phyloP scores from a whole-genome alignment of 1,140 invertebrate genomes.

The Lordiphosa clarofinis region DNA sequence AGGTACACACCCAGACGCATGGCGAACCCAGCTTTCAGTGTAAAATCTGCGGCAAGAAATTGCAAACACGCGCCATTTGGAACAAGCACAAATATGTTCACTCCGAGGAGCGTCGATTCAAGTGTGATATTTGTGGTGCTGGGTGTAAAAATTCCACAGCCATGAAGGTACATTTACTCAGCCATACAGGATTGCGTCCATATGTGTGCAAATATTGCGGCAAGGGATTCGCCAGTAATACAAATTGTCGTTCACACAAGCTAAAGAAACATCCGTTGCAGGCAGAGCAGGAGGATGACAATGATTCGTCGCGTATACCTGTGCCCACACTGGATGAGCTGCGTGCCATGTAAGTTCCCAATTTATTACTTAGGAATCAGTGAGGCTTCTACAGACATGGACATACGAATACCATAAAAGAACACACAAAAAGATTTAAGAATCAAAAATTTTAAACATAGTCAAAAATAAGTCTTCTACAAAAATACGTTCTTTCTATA shows the following conservation, averaged over 20 bases:
- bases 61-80: slow-evolving; percentile 80
- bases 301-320: slow-evolving; percentile 44
- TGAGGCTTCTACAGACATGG: no score
- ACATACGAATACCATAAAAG: no score
- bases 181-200: slow-evolving; percentile 79
- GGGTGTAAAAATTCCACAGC: slow-evolving; percentile 74
- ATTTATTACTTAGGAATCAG: no score
- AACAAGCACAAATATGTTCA: slow-evolving; percentile 81
- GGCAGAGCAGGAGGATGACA: slow-evolving; percentile 15
- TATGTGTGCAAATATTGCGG: slow-evolving; percentile 80
- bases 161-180: slow-evolving; percentile 78
- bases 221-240: slow-evolving; percentile 80
- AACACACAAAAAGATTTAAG: no score
- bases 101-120: slow-evolving; percentile 76
- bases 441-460: no score
- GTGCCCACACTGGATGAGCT: slow-evolving; percentile 73
- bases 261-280: slow-evolving; percentile 78
- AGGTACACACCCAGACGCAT: slow-evolving; percentile 75
- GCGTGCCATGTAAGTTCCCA: slow-evolving; percentile 47
- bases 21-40: slow-evolving; percentile 79
- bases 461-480: no score
- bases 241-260: slow-evolving; percentile 81
- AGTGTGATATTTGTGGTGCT: slow-evolving; percentile 72
- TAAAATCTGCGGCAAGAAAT: slow-evolving; percentile 79
- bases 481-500: no score